Percentiles rank a stretch among this genome's conserved stretches.
Evolutionary conservation across 2,888 invertebrate species (phyloP).

Genomic region (Agrilus biguttatus): DNA sequence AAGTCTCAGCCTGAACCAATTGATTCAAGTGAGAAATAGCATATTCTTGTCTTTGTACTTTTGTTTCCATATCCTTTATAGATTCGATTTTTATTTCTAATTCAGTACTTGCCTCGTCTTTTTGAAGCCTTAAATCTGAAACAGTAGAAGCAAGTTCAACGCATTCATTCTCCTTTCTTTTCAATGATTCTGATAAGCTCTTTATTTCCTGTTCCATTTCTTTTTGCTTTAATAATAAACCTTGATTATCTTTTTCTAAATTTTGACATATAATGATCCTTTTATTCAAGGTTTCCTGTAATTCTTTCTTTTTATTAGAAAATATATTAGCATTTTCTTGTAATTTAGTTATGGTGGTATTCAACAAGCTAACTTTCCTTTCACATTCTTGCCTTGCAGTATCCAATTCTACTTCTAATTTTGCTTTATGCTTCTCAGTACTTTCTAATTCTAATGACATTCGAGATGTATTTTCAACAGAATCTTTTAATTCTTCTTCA

Average conservation of each 20-base stretch:
- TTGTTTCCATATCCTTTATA: constrained; percentile 5
- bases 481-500: too few species aligned
- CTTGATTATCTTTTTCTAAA: not conserved
- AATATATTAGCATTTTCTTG: not conserved
- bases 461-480: too few species aligned
- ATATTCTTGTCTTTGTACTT: constrained; percentile 5
- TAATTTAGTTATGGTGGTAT: not conserved
- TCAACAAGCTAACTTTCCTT: too few species aligned
- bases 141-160: too few species aligned
- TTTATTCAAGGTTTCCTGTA: not conserved
- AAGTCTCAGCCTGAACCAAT: not conserved
- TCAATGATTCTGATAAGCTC: too few species aligned
- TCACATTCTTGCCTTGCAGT: not conserved
- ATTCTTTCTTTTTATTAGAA: not conserved
- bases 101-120: not conserved
- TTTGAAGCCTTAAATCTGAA: too few species aligned
- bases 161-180: too few species aligned
- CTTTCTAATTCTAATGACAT: too few species aligned
- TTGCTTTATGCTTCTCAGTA: not conserved
- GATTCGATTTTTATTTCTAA: constrained; percentile 1
- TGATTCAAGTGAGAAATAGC: constrained; percentile 6
- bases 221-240: not conserved
- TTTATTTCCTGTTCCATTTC: not conserved
- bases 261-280: not conserved
- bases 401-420: constrained; percentile 1